These are phyloP conservation scores for Mesorhabditis belari DNA, from an alignment of 2,888 invertebrate species.

Conservation along the genomic window DNA sequence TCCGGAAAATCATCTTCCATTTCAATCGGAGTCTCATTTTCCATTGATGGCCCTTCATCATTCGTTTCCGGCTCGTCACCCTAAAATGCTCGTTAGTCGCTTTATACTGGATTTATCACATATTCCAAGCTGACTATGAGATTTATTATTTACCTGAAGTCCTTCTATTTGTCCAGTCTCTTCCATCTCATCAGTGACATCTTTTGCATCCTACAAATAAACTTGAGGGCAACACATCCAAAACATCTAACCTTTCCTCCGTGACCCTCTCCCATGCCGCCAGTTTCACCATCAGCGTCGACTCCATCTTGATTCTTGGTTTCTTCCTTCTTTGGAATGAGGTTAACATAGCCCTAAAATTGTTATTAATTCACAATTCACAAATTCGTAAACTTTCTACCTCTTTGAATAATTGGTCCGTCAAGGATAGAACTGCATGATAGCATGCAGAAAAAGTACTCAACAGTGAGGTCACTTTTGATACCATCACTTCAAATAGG, in stretches of 20 bases:
- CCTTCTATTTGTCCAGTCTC: constrained; percentile 56
- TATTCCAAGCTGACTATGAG: no score
- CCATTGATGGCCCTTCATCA: constrained; percentile 16
- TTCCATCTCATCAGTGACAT: constrained; percentile 87
- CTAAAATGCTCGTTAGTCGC: no score
- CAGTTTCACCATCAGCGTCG: constrained; percentile 28
- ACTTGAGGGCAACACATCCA: background rate
- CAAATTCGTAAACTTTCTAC: constrained; percentile 1
- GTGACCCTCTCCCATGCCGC: constrained; percentile 42
- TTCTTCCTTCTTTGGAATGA: constrained; percentile 55
- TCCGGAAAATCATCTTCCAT: constrained; percentile 53
- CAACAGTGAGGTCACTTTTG: background rate
- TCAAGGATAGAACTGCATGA: constrained; percentile 18
- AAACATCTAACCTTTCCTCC: constrained; percentile 13
- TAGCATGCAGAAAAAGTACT: constrained; percentile 1
- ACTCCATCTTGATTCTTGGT: constrained; percentile 69
- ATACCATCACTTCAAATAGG: background rate
- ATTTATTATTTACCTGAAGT: constrained; percentile 15
- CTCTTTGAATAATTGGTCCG: constrained; percentile 26
- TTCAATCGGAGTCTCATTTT: constrained; percentile 50
- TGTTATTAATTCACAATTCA: background rate
- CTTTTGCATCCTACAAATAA: constrained; percentile 70
- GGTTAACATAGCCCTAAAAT: constrained; percentile 78
- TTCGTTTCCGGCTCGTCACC: constrained; percentile 71
- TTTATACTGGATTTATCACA: no score